These are phyloP conservation scores for Hyppa rectilinea DNA, from an alignment of 2,888 invertebrate species.

Conservation along the genomic window DNA sequence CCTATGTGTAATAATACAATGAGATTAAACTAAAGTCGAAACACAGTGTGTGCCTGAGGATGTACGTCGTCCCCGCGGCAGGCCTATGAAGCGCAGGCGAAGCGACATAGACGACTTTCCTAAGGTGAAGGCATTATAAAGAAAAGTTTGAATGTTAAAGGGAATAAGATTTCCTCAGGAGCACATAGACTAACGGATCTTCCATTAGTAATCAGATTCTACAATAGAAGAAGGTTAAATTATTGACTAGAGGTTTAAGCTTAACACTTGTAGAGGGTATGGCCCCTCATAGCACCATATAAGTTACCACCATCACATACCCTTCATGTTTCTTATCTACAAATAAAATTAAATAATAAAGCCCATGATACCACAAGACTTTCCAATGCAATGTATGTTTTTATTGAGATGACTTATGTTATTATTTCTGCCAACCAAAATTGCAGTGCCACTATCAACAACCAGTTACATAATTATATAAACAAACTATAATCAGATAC, in stretches of 20 bases:
- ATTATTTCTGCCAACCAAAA: conserved; percentile 1
- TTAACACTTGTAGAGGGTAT: background rate
- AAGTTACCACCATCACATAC: background rate
- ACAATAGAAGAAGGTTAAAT: background rate
- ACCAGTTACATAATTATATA: background rate
- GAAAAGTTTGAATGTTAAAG: conserved; percentile 36
- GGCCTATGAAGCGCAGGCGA: conserved; percentile 51
- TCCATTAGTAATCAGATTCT: background rate
- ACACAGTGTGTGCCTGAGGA: conserved; percentile 56
- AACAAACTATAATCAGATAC: background rate
- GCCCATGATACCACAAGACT: background rate
- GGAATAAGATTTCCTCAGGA: conserved; percentile 18
- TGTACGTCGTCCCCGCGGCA: conserved; percentile 44
- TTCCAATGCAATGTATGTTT: background rate
- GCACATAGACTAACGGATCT: background rate
- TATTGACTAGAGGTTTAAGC: background rate
- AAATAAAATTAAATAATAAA: background rate
- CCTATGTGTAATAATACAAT: conserved; percentile 35
- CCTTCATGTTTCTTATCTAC: conserved; percentile 16
- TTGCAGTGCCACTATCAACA: background rate
- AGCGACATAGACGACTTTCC: conserved; percentile 41
- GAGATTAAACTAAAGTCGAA: conserved; percentile 50
- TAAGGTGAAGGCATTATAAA: conserved; percentile 55
- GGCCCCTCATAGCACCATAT: background rate
- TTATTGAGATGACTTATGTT: background rate